Conservation (phyloP, 2,113 vertebrate species). For the Strix aluco region DNA sequence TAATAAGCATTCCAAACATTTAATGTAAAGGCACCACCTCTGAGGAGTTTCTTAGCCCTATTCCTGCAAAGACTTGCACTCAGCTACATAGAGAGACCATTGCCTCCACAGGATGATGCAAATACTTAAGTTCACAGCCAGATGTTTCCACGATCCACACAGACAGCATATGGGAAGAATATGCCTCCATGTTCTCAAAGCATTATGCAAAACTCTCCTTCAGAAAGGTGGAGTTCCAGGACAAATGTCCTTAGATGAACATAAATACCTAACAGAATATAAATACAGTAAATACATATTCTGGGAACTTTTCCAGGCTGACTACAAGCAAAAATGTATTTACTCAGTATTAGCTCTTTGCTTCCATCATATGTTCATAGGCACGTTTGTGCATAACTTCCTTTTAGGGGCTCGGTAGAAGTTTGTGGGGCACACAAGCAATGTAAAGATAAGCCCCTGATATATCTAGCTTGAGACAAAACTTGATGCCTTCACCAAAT, state of each 20-base stretch:
- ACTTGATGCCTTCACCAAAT: background rate
- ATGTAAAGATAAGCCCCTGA: background rate
- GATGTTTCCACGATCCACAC: background rate
- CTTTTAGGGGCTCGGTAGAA: background rate
- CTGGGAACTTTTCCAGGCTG: background rate
- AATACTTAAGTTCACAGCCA: background rate
- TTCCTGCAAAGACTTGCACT: background rate
- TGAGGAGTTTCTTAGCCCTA: background rate
- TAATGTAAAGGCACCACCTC: background rate
- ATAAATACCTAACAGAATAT: background rate
- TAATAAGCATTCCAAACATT: background rate
- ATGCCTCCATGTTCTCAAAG: background rate
- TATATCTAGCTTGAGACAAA: background rate
- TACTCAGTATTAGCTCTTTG: background rate
- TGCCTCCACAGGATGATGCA: background rate
- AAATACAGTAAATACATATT: background rate
- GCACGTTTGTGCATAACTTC: background rate
- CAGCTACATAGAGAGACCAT: background rate
- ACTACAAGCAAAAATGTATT: background rate
- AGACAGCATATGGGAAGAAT: background rate
- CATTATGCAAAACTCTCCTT: background rate
- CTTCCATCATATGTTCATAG: background rate
- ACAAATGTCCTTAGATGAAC: background rate
- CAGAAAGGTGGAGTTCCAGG: background rate
- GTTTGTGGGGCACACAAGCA: rapidly evolving